phyloP scores from a whole-genome alignment of 2,113 vertebrate genomes.

The Nycticryphes semicollaris region DNA sequence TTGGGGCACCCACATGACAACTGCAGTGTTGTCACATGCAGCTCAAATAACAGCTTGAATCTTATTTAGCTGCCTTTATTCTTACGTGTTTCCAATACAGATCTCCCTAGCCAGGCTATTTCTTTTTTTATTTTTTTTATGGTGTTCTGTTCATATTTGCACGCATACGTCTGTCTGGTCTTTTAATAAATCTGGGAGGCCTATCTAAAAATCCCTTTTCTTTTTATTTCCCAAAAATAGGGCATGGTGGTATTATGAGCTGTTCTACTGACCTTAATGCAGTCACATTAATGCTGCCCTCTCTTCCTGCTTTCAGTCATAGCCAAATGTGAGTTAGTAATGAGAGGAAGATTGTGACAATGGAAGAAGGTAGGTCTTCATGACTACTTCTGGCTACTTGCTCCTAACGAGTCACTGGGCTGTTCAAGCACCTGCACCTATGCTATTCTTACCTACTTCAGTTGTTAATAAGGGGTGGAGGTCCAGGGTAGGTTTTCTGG shows the following conservation, averaged over 20 bases:
- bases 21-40: not conserved
- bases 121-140: not conserved
- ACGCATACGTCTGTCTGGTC: not conserved
- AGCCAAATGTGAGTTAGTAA: not conserved
- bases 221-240: not conserved
- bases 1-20: fast-evolving
- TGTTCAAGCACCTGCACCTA: not conserved
- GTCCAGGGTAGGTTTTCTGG: not conserved
- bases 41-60: not conserved
- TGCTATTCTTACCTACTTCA: not conserved
- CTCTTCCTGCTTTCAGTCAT: not conserved
- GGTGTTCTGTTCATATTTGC: not conserved
- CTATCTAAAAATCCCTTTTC: not conserved
- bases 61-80: not conserved
- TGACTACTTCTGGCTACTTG: not conserved
- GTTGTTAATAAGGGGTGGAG: not conserved
- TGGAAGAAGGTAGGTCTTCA: not conserved
- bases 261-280: not conserved
- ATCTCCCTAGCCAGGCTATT: not conserved
- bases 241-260: not conserved
- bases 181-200: not conserved
- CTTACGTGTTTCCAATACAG: not conserved
- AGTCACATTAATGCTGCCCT: fast-evolving
- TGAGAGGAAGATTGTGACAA: not conserved
- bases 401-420: not conserved